Evolutionary conservation across 2,797 vertebrate genomes (phyloP), one percentile per base, ranked within the genome.

Genomic region (Myotis findleyi): DNA sequence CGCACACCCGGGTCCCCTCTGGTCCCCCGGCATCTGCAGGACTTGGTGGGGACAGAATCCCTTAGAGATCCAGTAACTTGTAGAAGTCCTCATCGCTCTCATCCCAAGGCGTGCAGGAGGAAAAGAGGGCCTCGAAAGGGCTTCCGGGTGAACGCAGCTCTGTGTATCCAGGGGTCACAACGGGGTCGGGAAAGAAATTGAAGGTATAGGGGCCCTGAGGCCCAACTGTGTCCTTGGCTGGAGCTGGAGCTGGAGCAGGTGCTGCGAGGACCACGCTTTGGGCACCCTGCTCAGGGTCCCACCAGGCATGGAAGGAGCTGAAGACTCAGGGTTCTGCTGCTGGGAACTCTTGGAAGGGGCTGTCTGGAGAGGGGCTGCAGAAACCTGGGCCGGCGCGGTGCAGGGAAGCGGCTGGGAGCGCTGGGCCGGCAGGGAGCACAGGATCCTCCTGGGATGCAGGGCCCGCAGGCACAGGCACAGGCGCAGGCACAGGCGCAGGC

Each of bases 251-350:
- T 44, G 41, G 16, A 2, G 2, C 30, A 44, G 49, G 21, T 2
- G 6, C 33, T 14, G 27, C 3, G 0, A 0, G 64, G 30, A n/a
- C 18, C 5, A 0, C 0, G 1, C 0, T 0, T 3, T 6, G 38
- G 36, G 7, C 10, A 1, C 23, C 66, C 23, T 18, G 17, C 2
- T 0, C 21, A 13, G 41, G 36, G 6, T 0, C 49, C 57, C 25
- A 44, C 57, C 3, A 9, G 49, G 25, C 38, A 13, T 0, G 69
- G 49, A 2, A 6, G 20, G 8, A n/a, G 20, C 76, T 69, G 49
- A 12, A 76, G 49, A 7, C 7, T 0, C 1, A 0, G 33, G 33
- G 5, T 3, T 66, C 77, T 1, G 55, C 71, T 0, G 17, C 13
- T 1, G 33, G 0, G 18, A n/a, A 1, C 23, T 20, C 4, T 18